A percentile compares a stretch with the other conserved stretches of the same genome.
phyloP scores from a whole-genome alignment of 2,113 vertebrate species.

The Struthio camelus region DNA sequence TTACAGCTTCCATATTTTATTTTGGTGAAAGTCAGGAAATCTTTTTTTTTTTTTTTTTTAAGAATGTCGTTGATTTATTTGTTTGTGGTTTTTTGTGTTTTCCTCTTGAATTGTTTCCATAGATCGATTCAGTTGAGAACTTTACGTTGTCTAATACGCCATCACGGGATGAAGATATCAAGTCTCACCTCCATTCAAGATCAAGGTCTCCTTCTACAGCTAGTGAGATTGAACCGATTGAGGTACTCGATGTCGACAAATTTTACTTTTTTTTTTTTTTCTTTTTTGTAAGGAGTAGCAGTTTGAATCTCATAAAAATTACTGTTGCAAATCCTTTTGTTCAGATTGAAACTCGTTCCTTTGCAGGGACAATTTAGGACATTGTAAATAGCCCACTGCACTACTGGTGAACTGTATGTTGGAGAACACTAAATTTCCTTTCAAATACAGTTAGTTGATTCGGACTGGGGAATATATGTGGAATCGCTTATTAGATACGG shows the following conservation, averaged over 20 bases:
- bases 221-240: slow-evolving; percentile 90
- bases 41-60: slow-evolving; percentile 47
- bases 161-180: slow-evolving; percentile 86
- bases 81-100: slow-evolving; percentile 6
- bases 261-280: background rate
- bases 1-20: background rate
- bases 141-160: slow-evolving; percentile 90
- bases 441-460: background rate
- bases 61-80: slow-evolving; percentile 28
- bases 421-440: background rate
- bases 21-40: background rate
- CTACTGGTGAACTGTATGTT: background rate
- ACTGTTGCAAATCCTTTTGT: background rate
- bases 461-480: background rate
- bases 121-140: slow-evolving; percentile 92
- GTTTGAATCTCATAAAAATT: background rate
- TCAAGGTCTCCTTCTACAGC: slow-evolving; percentile 90
- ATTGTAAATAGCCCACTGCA: background rate
- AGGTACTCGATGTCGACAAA: slow-evolving; percentile 75
- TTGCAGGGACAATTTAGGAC: background rate
- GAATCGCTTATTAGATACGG: background rate
- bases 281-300: background rate
- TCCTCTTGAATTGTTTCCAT: slow-evolving; percentile 56
- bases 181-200: slow-evolving; percentile 85
- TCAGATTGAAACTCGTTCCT: background rate